Evolutionary conservation across 1,140 invertebrate genomes (phyloP).

Genomic region (Xylocopa sonorina): DNA sequence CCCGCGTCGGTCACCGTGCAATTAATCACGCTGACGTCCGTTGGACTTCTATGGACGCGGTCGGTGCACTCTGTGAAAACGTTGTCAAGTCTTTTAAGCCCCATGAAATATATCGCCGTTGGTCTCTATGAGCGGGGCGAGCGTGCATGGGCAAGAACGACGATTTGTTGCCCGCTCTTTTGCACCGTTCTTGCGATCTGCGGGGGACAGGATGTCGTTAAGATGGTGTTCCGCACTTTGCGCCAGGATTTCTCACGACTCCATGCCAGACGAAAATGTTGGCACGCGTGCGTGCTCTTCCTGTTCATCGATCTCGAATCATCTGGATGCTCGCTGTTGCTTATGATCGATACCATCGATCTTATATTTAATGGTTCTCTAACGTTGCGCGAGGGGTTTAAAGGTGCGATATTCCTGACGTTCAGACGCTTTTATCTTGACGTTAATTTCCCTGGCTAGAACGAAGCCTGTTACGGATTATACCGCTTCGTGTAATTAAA

Average conservation of each 20-base stretch:
- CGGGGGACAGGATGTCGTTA: neutral
- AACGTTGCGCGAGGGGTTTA: no score
- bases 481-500: slow-evolving; percentile 1
- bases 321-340: no score
- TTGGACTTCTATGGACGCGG: slow-evolving; percentile 2
- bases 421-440: neutral
- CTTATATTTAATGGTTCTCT: no score
- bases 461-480: neutral
- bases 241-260: neutral
- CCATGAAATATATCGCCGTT: slow-evolving; percentile 9
- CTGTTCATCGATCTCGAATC: no score
- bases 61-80: slow-evolving; percentile 8
- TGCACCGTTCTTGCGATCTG: neutral
- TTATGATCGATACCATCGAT: no score
- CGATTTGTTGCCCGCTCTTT: slow-evolving; percentile 3
- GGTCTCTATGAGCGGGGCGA: neutral
- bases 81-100: slow-evolving; percentile 37
- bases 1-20: neutral
- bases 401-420: no score
- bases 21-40: slow-evolving; percentile 39
- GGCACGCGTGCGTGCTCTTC: no score
- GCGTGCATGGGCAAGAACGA: neutral
- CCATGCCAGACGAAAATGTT: no score
- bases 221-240: neutral
- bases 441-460: no score